Percentiles rank a stretch among this genome's conserved stretches.
Conservation (phyloP, 1,140 invertebrate species). For the Formica exsecta region DNA sequence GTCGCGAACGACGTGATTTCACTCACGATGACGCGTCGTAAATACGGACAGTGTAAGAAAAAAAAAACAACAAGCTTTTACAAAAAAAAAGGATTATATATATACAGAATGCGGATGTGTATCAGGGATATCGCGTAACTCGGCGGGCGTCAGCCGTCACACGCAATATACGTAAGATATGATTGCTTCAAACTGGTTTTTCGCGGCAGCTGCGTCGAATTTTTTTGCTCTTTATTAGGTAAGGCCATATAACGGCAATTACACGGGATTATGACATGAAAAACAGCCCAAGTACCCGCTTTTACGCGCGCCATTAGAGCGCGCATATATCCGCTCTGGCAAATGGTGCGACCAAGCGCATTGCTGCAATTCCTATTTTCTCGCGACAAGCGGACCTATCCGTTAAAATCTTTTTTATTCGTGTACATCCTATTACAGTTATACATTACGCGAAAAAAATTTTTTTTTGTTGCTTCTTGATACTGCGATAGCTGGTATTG, state of each 20-base stretch:
- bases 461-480: not conserved
- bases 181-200: conserved; percentile 70
- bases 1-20: conserved; percentile 30
- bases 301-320: conserved; percentile 61
- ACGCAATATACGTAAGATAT: conserved; percentile 66
- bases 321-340: conserved; percentile 6
- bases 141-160: conserved; percentile 38
- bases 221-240: conserved; percentile 79
- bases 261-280: conserved; percentile 70
- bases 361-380: conserved; percentile 46
- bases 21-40: not conserved
- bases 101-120: conserved; percentile 44
- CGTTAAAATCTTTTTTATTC: conserved; percentile 52
- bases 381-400: conserved; percentile 48
- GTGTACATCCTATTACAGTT: conserved; percentile 1
- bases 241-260: conserved; percentile 80
- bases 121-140: conserved; percentile 45
- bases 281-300: conserved; percentile 42
- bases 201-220: conserved; percentile 24
- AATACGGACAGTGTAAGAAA: not conserved
- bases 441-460: not conserved
- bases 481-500: conserved; percentile 12
- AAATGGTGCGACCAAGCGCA: conserved; percentile 17
- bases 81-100: conserved; percentile 15
- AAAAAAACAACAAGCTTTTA: not conserved